Base-by-base conservation (phyloP, 2,888 invertebrate genomes). In the Branchinecta sandiegonensis region DNA sequence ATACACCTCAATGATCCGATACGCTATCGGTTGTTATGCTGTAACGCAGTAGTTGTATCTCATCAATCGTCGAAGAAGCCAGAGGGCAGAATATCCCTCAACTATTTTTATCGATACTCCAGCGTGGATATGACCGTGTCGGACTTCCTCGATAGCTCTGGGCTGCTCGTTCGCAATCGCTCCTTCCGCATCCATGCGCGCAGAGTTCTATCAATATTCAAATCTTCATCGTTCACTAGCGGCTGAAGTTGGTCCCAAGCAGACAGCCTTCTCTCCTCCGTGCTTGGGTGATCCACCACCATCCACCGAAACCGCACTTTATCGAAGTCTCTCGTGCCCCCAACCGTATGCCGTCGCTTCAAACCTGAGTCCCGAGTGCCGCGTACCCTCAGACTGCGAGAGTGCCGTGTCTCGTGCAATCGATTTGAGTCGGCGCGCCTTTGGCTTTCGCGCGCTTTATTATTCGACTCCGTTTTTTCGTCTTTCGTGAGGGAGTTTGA, bases 271-370 rank as follows among this genome's bases (percentile, higher is more conserved):
- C 69, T 65, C 65, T 65, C 69, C 66, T 70, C 68, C 69, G 56
- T 70, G 69, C 17, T 66, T 76, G 77, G 56, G 65, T 69, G 67
- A 23, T 68, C 47, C n/a, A 56, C 65, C 5, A 66, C 65, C 67
- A 69, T n/a, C 70, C 69, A 65, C 12, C 68, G 65, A 23, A 74
- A 71, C 65, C 77, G 71, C n/a, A 77, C 80, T 72, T 85, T 84
- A 73, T 86, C 85, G 23, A 85, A 88, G 79, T 93, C 93, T 79
- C 90, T 90, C n/a, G 90, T 89, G 68, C 94, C 93, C 71, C 93
- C 93, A 10, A 94, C 92, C 0, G 94, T 94, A 80, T 94, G 93
- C 47, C 94, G 83, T 65, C 94, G 83, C 79, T 91, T 91, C 75
- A 91, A 89, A 71, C 89, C 88, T 72, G 87, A 80, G 63, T 70